Evolutionary conservation across 2,888 invertebrate species (phyloP), one percentile per base, ranked within the genome.

Genomic region (Helicoverpa assulta): DNA sequence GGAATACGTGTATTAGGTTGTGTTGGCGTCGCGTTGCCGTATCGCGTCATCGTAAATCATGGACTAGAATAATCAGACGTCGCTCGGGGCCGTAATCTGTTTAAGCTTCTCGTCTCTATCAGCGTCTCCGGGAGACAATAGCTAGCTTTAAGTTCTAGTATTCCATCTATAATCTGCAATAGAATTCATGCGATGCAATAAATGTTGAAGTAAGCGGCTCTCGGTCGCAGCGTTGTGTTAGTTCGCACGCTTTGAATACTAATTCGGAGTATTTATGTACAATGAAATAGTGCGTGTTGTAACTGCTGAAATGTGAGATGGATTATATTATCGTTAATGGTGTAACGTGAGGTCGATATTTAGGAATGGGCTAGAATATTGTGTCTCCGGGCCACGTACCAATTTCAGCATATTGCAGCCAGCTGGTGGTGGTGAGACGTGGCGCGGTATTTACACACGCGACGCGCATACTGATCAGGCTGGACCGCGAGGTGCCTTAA

Each of bases 11-110:
- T 91, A 91, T 91, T 92, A 92, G 90, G 90, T 91, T 89, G 89
- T 86, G 89, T 88, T 86, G 89, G 84, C 84, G 85, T 83, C 85
- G 87, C 86, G 83, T 86, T 78, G 82, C 87, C 88, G 90, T 93
- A 93, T 92, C 92, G 90, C 91, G 92, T 93, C 93, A 92, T 90
- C 93, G 93, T 95, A 95, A 95, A 95, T 95, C 95, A 95, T 91
- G 91, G 88, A 89, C 90, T 82, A 88, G 93, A 90, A 94, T 95
- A 94, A 95, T 94, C 94, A 94, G 93, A 88, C 89, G 86, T 85
- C 88, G 91, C 91, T 91, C 87, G 86, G 81, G 87, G 91, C 89
- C 86, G 83, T 94, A 94, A 95, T 94, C 93, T 93, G 83, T 89
- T 90, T 94, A 93, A 94, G 92, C 93, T 86, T 87, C 90, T 92